phyloP scores from a whole-genome alignment of 2,113 vertebrate species.

The Poecilia latipinna region DNA sequence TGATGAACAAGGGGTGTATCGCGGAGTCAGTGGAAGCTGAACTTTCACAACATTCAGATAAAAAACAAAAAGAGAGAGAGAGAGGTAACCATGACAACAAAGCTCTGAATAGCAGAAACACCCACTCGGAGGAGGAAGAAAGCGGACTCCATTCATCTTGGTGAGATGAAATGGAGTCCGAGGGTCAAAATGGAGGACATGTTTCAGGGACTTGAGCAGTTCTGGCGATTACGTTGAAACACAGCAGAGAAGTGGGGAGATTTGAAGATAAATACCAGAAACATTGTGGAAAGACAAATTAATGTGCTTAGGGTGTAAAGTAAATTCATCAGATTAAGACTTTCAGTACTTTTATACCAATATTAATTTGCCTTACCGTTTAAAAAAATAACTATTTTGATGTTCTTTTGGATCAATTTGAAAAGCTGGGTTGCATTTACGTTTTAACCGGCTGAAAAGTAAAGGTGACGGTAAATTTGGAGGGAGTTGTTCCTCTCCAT shows the following conservation, averaged over 20 bases:
- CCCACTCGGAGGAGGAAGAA: not conserved
- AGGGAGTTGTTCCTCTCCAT: not conserved
- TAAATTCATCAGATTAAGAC: not conserved
- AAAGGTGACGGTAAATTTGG: not conserved
- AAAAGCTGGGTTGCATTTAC: too few species aligned
- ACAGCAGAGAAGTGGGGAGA: not conserved
- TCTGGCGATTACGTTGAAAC: not conserved
- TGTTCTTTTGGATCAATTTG: not conserved
- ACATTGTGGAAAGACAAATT: too few species aligned
- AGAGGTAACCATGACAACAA: conserved; percentile 4
- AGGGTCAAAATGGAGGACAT: not conserved
- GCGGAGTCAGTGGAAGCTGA: not conserved
- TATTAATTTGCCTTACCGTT: too few species aligned
- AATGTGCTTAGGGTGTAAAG: not conserved
- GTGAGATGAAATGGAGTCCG: not conserved
- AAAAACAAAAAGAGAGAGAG: not conserved
- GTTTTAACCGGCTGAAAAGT: not conserved
- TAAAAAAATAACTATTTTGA: not conserved
- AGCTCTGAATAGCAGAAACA: not conserved
- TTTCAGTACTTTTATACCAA: not conserved
- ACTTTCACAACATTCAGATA: not conserved
- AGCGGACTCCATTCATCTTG: not conserved
- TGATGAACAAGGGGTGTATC: not conserved
- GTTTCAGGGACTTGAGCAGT: not conserved
- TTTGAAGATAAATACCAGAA: too few species aligned